Evolutionary conservation across 2,113 vertebrate genomes (phyloP).

Genomic region (Lophura nycthemera): DNA sequence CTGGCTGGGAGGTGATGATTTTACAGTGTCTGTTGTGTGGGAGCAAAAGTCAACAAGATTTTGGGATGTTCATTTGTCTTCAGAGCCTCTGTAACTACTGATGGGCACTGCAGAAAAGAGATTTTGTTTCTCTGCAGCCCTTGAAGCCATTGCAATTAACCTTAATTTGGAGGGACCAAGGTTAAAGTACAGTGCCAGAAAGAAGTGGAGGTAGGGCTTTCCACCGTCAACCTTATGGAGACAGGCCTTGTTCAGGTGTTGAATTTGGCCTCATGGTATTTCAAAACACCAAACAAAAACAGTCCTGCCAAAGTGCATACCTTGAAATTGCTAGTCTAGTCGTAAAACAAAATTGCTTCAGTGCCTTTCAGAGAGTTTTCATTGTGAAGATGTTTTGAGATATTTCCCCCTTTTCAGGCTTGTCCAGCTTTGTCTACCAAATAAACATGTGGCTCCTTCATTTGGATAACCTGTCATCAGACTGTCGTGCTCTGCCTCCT

Average conservation of each 20-base stretch:
- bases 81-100: background rate
- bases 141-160: background rate
- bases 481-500: background rate
- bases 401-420: background rate
- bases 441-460: background rate
- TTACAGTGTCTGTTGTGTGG: background rate
- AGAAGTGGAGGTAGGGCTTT: background rate
- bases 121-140: background rate
- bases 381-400: background rate
- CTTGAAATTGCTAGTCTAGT: background rate
- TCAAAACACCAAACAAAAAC: background rate
- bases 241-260: background rate
- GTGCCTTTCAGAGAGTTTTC: background rate
- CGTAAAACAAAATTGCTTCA: background rate
- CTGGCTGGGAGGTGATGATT: background rate
- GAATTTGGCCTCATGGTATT: background rate
- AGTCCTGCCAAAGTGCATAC: fast-evolving
- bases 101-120: background rate
- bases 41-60: background rate
- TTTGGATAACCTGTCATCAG: background rate
- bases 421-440: background rate
- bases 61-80: background rate
- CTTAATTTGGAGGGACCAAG: background rate
- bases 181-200: background rate
- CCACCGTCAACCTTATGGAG: background rate